phyloP scores from a whole-genome alignment of 2,113 vertebrate genomes.

The Saguinus imperator region DNA sequence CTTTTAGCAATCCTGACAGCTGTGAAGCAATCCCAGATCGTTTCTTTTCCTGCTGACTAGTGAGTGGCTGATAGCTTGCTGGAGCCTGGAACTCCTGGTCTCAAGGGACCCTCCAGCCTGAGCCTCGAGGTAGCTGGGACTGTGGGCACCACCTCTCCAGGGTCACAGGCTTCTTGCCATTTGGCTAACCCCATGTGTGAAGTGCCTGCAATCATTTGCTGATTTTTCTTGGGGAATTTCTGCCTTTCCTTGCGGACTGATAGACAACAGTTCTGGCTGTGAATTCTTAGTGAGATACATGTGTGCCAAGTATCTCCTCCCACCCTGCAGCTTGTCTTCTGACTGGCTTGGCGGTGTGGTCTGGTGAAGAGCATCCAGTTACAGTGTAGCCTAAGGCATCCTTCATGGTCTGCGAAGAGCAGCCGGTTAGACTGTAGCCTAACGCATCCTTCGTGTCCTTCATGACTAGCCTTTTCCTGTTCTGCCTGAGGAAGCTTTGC shows the following conservation, averaged over 20 bases:
- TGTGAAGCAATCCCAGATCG: rapidly evolving
- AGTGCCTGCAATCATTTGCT: rapidly evolving
- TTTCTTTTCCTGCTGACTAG: not conserved
- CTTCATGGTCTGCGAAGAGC: not conserved
- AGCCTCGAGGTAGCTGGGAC: no score
- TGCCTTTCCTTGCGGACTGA: not conserved
- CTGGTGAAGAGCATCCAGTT: not conserved
- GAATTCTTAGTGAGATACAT: not conserved
- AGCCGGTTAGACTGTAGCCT: no score
- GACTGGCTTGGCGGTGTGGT: not conserved
- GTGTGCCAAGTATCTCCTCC: not conserved
- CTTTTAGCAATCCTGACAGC: not conserved
- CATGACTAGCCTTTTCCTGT: not conserved
- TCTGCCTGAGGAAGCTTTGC: not conserved
- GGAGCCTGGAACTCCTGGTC: no score
- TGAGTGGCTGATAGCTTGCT: no score
- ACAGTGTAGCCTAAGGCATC: not conserved
- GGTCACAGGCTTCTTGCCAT: not conserved
- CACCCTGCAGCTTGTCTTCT: not conserved
- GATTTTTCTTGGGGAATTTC: not conserved
- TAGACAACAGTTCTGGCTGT: not conserved
- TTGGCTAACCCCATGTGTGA: not conserved
- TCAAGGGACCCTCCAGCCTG: no score
- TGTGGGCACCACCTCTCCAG: no score
- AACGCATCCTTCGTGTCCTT: not conserved